phyloP scores from a whole-genome alignment of 1,140 invertebrate species.

The Nymphalis io region DNA sequence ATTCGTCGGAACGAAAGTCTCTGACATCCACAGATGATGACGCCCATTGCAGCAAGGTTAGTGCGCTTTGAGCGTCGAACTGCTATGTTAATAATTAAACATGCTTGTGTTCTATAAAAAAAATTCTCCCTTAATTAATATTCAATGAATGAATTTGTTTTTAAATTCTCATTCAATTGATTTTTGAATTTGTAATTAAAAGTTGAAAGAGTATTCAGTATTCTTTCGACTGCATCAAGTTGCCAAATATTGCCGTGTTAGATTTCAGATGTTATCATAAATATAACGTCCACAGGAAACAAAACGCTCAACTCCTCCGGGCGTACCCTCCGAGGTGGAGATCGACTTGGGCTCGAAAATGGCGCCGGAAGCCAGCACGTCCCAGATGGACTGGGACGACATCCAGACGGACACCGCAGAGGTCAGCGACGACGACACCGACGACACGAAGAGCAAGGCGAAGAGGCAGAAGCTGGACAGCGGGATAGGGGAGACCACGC shows the following conservation, averaged over 20 bases:
- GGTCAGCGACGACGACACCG: slow-evolving; percentile 33
- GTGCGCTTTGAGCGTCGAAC: background rate
- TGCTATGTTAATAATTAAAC: no score
- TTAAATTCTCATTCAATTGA: no score
- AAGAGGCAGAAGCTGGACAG: slow-evolving; percentile 83
- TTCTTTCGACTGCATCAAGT: no score
- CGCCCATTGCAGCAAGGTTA: slow-evolving; percentile 11
- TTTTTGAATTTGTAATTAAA: no score
- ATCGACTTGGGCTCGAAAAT: slow-evolving; percentile 30
- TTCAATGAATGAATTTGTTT: no score
- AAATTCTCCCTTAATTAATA: no score
- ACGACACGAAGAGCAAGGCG: slow-evolving; percentile 44
- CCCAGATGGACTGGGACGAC: slow-evolving; percentile 37
- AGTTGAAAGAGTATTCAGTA: no score
- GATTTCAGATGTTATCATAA: background rate
- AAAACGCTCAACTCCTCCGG: slow-evolving; percentile 10
- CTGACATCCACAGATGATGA: slow-evolving; percentile 2
- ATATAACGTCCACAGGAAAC: slow-evolving; percentile 12
- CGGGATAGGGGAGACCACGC: slow-evolving; percentile 75
- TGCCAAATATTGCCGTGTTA: no score
- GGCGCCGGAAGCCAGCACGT: slow-evolving; percentile 15
- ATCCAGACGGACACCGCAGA: slow-evolving; percentile 23
- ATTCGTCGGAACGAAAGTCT: slow-evolving; percentile 14
- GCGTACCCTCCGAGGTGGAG: slow-evolving; percentile 38
- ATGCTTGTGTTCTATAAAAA: no score